Evolutionary conservation across 2,797 vertebrate genomes (phyloP).

Genomic region (Chrosomus eos): DNA sequence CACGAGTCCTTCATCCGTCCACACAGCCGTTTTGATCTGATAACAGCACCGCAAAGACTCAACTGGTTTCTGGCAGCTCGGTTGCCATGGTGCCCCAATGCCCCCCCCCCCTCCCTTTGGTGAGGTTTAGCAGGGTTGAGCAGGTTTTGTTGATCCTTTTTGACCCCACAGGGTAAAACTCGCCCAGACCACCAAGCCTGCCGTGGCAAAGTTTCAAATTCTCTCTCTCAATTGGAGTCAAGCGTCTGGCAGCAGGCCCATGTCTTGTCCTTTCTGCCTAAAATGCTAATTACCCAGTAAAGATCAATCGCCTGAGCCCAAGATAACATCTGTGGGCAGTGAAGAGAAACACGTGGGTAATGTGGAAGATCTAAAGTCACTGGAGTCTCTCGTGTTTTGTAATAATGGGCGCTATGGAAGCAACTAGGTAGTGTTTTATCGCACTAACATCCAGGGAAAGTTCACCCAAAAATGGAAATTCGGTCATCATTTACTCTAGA

Average conservation of each 20-base stretch:
- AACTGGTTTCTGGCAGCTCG: conserved; percentile 10
- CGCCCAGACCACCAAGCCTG: conserved; percentile 40
- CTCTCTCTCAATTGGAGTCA: conserved; percentile 21
- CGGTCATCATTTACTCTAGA: background rate
- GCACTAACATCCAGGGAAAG: background rate
- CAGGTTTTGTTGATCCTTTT: conserved; percentile 44
- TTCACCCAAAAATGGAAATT: background rate
- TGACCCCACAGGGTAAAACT: conserved; percentile 28
- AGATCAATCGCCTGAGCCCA: conserved; percentile 47
- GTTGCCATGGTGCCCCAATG: conserved; percentile 49
- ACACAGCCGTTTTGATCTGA: conserved; percentile 30
- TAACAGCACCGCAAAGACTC: conserved; percentile 27
- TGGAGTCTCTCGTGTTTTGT: conserved; percentile 26
- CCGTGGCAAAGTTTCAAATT: conserved; percentile 35
- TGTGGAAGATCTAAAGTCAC: conserved; percentile 4
- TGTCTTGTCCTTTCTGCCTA: conserved; percentile 43
- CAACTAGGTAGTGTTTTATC: background rate
- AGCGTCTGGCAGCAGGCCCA: conserved; percentile 38
- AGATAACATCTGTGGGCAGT: conserved; percentile 49
- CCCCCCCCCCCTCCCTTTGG: background rate
- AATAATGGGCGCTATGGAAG: background rate
- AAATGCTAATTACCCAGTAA: conserved; percentile 43
- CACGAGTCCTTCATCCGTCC: conserved; percentile 22
- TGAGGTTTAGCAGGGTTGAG: conserved; percentile 53
- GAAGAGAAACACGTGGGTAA: conserved; percentile 35